These are phyloP conservation scores for Pao palembangensis DNA, from an alignment of 2,113 vertebrate genomes.

Conservation along the genomic window DNA sequence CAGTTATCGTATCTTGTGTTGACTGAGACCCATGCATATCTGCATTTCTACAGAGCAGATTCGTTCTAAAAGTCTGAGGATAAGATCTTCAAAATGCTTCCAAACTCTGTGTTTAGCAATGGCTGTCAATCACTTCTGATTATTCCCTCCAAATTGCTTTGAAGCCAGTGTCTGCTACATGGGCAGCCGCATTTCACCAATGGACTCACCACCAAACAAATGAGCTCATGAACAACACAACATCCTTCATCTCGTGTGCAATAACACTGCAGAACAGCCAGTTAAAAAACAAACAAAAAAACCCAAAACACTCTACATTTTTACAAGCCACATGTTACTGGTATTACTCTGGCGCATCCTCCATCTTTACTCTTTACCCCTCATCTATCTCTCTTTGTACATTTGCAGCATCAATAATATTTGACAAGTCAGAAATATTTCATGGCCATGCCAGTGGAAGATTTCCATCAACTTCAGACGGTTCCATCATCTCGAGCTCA, in stretches of 20 bases:
- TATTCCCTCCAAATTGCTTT: background rate
- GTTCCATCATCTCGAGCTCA: conserved; percentile 58
- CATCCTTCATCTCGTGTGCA: conserved; percentile 44
- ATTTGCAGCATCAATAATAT: conserved; percentile 48
- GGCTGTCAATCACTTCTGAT: background rate
- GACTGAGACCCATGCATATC: too few species aligned
- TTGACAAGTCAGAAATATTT: conserved; percentile 62
- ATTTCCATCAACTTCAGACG: conserved; percentile 60
- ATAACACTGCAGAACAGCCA: conserved; percentile 2
- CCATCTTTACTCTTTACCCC: background rate
- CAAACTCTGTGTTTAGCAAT: background rate
- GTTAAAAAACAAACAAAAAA: conserved; percentile 9
- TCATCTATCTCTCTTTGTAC: background rate
- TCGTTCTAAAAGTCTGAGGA: background rate
- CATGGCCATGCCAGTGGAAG: conserved; percentile 39
- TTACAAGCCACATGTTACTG: conserved; percentile 9
- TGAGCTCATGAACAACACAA: conserved; percentile 31
- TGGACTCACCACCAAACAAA: too few species aligned
- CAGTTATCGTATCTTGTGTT: too few species aligned
- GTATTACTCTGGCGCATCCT: conserved; percentile 20
- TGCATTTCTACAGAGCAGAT: background rate
- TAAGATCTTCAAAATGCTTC: background rate
- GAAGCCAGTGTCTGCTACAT: background rate
- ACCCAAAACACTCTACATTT: conserved; percentile 36
- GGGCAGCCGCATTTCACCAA: conserved; percentile 16